These are phyloP conservation scores for Megathymus violae DNA, from an alignment of 1,140 invertebrate species.

Conservation along the genomic window DNA sequence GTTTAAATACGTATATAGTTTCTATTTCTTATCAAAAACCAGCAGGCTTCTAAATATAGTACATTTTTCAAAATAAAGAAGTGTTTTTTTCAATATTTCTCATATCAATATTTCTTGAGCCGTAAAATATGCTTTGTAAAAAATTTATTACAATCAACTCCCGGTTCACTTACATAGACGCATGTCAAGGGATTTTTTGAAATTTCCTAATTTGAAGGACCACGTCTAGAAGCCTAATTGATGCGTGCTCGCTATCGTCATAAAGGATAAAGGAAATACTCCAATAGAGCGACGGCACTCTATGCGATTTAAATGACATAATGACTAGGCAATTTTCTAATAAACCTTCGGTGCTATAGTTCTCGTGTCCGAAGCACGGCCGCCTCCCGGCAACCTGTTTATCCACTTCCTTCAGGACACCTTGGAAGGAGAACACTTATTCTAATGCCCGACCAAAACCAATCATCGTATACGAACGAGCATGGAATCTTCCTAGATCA, in stretches of 20 bases:
- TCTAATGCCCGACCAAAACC: conserved; percentile 28
- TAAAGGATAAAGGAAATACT: conserved; percentile 83
- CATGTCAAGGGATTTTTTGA: conserved; percentile 24
- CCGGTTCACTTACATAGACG: conserved; percentile 10
- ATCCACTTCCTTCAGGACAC: conserved; percentile 77
- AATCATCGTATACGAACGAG: no score
- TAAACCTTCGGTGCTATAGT: conserved; percentile 80
- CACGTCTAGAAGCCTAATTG: conserved; percentile 72
- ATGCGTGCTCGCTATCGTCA: conserved; percentile 78
- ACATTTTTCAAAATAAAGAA: no score
- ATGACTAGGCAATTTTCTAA: conserved; percentile 83
- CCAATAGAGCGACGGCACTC: conserved; percentile 80
- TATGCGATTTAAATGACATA: conserved; percentile 84
- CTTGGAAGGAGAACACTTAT: conserved; percentile 50
- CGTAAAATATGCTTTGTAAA: no score
- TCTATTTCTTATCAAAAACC: no score
- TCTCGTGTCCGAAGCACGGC: conserved; percentile 67
- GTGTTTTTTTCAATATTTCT: no score
- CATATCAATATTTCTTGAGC: no score
- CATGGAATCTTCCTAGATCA: conserved; percentile 21
- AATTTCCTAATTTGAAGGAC: conserved; percentile 54
- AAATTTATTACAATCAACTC: not conserved
- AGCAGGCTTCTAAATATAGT: no score
- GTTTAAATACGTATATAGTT: no score
- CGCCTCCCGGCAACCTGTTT: conserved; percentile 69